Evolutionary conservation across 1,140 invertebrate genomes (phyloP), one percentile per base, ranked within the genome.

Genomic region (Tetramorium parvispinum): DNA sequence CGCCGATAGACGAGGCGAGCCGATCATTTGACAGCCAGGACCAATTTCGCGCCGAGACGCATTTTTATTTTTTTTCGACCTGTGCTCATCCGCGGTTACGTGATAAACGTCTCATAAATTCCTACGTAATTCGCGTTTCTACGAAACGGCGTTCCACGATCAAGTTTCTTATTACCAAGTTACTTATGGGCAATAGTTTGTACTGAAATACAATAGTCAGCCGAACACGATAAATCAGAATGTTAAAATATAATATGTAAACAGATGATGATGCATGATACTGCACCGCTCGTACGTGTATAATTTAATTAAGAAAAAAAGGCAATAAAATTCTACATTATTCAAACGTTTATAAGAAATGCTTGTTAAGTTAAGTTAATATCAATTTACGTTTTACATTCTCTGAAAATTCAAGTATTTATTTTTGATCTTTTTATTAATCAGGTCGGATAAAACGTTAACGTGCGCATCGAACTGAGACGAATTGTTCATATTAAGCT

Each of bases 41-140:
- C 75, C 75, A 51, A 51, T 65, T 27, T 46, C 13, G 57, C 66
- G n/a, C 40, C 65, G 49, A 7, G 37, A 51, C 55, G 21, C 32
- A 21, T 27, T 32, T 32, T 32, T 75, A 59, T 82, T 76, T 83
- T 76, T 83, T 61, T 87, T 63, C 51, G n/a, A 37, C 40, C 21
- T n/a, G 11, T 43, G 13, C 53, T 53, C 43, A 55, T 66, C 21
- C 81, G 57, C 61, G n/a, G 6, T 66, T 13, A 40, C 7, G 2
- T 2, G 27, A 79, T 24, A 53, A 66, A 3, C 21, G 40, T 18
- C 55, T 27, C 32, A 32, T 32, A 32, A 32, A 8, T 71, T 46
- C 18, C 18, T 68, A 3, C 16, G 13, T 59, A 21, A 82, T 73
- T 82, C 40, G 21, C 24, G 24, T 32, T 32, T 32, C 3, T 32